Base-by-base conservation (phyloP, 2,113 vertebrate genomes). In the Capreolus pygargus region DNA sequence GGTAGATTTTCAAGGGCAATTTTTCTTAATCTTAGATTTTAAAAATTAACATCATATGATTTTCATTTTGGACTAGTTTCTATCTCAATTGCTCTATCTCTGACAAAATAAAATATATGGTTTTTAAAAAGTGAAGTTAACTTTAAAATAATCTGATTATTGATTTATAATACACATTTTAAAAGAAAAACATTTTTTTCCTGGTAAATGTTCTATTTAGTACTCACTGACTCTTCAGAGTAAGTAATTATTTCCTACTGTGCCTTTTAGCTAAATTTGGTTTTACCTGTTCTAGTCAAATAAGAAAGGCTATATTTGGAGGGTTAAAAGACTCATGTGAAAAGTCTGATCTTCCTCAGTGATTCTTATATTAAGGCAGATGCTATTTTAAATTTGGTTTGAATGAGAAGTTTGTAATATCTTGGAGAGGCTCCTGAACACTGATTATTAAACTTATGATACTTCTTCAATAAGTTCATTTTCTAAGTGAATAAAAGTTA, bases 381-480 rank as follows among this genome's bases (percentile, higher is more conserved):
- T 55, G 25, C 12, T 58, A 96, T 98, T 97, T 95, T 94, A 95
- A 8, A 93, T 91, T 93, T 79, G 57, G 19, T 9, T 94, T 79
- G 45, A 86, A 39, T 85, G 64, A 96, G 25, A 95, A 89, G 8
- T 93, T 81, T 74, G n/a, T 91, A 67, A 47, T 93, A 94, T 81
- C 92, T 96, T 96, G 23, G 39, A 94, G 91, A 86, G 25, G 8
- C 8, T 96, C 8, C 28, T 79, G 89, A 89, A 79, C 19, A 89
- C n/a, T 95, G 36, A 78, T 92, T 64, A 95, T 95, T 86, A 97
- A 94, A 94, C 15, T 94, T 86, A 30, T 36, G 14, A 45, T 94
- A 14, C 82, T 94, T 97, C 86, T 94, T 98, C 78, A 92, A 30
- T 95, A 52, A 86, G 33, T 95, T 97, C 50, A 89, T 95, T 97